Percentiles rank a stretch among this genome's conserved stretches.
These are phyloP conservation scores for Danaus plexippus DNA, from an alignment of 1,140 invertebrate genomes.

Conservation along the genomic window DNA sequence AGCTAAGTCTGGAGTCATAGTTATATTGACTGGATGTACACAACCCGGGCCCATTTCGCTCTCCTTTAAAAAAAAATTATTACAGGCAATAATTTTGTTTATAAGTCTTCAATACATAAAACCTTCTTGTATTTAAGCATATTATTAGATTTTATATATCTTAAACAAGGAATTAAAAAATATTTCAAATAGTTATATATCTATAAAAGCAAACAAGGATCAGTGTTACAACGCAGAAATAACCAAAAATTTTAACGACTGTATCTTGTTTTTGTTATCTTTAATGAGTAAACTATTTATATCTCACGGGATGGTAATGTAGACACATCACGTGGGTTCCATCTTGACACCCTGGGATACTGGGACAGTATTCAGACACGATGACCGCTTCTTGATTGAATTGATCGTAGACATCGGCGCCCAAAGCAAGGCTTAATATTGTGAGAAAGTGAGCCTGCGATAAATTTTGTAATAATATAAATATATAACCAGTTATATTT, in stretches of 20 bases:
- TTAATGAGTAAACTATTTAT: background rate
- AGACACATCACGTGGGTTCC: constrained; percentile 39
- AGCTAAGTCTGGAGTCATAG: constrained; percentile 26
- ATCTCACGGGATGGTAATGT: constrained; percentile 36
- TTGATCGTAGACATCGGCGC: constrained; percentile 8
- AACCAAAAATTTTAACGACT: too few relatives aligned
- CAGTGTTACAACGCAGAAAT: too few relatives aligned
- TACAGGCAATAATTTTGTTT: too few relatives aligned
- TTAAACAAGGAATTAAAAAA: too few relatives aligned
- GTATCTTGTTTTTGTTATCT: too few relatives aligned
- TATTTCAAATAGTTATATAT: too few relatives aligned
- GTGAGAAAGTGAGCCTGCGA: background rate
- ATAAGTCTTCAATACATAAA: too few relatives aligned
- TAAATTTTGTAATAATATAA: too few relatives aligned
- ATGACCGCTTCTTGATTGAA: constrained; percentile 1
- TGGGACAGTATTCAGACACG: constrained; percentile 24
- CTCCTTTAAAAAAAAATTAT: constrained; percentile 22
- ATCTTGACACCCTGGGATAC: constrained; percentile 24
- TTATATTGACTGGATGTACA: constrained; percentile 17
- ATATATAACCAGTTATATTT: too few relatives aligned
- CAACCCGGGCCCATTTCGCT: constrained; percentile 26
- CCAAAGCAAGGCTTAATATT: background rate
- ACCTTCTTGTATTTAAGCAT: too few relatives aligned
- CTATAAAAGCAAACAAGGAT: too few relatives aligned
- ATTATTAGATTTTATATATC: too few relatives aligned